Base-by-base conservation (phyloP, 2,113 vertebrate species). In the Crotalus tigris region DNA sequence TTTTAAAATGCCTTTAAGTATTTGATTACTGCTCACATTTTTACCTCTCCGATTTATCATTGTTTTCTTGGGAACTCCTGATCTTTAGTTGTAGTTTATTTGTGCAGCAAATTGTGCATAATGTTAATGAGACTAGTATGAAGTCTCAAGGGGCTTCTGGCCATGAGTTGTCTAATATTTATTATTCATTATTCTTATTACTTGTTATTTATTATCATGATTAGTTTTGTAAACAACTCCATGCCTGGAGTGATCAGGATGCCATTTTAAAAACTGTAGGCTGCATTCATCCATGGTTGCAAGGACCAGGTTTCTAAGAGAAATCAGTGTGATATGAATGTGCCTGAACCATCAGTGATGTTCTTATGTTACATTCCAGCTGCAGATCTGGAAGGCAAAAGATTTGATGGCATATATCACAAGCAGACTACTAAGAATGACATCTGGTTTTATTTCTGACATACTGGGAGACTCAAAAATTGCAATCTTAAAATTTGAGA, bases 121-220 rank as follows among this genome's bases (percentile, higher is more conserved):
- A 91, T 93, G 90, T 89, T 93, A 93, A 91, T 93, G 91, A 91
- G 53, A 89, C 12, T 88, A 89, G 87, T 89, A 87, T 91, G 93
- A 55, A 57, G 91, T 97, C 96, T 96, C 97, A 93, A 58, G 96
- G 96, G 96, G 91, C 90, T 92, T 49, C 91, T 94, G 96, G 94
- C 95, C 96, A 89, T 91, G 87, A 46, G 90, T 87, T 91, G 87
- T 85, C 93, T 85, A 23, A 53, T 93, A 97, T 95, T 96, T 97
- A 95, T 97, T 97, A 97, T 97, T 97, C 97, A 96, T 91, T 2
- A 96, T 95, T 96, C 96, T 97, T 97, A 97, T 97, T 97, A 96
- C 97, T 94, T 90, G 94, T 96, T 96, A 97, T 97, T 97, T 97
- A 97, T 96, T 96, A 96, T 95, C 97, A 95, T 95, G 95, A 95